phyloP scores from a whole-genome alignment of 2,113 vertebrate genomes.

The Ammodramus savannarum region DNA sequence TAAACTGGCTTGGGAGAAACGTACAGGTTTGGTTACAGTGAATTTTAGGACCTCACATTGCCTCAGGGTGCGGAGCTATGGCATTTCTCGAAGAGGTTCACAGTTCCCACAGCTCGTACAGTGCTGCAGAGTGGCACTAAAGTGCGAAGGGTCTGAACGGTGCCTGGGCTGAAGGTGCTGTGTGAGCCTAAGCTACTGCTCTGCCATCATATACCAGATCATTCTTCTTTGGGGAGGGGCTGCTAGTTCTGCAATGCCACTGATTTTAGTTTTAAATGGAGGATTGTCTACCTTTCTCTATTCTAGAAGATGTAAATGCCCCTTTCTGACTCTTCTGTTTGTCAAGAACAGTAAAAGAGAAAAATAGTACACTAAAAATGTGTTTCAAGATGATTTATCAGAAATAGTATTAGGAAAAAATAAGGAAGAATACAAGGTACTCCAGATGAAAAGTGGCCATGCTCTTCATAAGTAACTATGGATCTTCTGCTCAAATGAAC shows the following conservation, averaged over 20 bases:
- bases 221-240: conserved; percentile 40
- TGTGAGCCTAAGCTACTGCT: conserved; percentile 62
- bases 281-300: conserved; percentile 73
- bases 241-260: conserved; percentile 40
- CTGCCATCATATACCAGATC: conserved; percentile 38
- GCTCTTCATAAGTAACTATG: conserved; percentile 62
- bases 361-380: conserved; percentile 58
- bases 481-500: conserved; percentile 78
- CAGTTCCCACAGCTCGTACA: conserved; percentile 61
- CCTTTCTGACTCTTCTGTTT: conserved; percentile 51
- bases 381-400: conserved; percentile 60
- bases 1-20: conserved; percentile 27
- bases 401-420: conserved; percentile 41
- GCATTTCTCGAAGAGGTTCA: conserved; percentile 53
- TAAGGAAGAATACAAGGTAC: background rate
- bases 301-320: conserved; percentile 44
- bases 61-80: conserved; percentile 44
- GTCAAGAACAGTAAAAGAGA: conserved; percentile 67
- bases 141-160: conserved; percentile 67
- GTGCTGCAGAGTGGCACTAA: conserved; percentile 73
- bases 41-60: background rate
- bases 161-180: conserved; percentile 69
- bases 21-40: conserved; percentile 10
- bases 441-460: conserved; percentile 58
- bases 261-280: conserved; percentile 32